phyloP scores from a whole-genome alignment of 2,113 vertebrate genomes.

The Etia nguti region DNA sequence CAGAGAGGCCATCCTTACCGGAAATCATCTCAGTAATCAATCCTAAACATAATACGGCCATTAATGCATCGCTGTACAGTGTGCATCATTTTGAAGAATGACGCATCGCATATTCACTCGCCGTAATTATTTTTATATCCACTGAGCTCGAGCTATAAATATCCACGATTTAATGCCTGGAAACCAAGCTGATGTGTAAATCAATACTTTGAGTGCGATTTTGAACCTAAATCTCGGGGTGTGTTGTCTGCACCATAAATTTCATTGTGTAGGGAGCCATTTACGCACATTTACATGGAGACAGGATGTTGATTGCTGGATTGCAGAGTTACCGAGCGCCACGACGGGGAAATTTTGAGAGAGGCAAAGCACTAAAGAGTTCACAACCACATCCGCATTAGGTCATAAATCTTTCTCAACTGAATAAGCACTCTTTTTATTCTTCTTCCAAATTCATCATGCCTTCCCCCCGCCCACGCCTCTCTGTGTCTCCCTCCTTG shows the following conservation, averaged over 20 bases:
- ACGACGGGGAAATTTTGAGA: conserved; percentile 17
- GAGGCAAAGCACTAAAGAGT: conserved; percentile 50
- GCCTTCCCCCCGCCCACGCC: not conserved
- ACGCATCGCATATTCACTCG: conserved; percentile 16
- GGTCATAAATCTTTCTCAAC: conserved; percentile 68
- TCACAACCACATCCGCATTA: conserved; percentile 36
- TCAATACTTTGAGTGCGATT: conserved; percentile 73
- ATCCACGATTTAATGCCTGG: conserved; percentile 65
- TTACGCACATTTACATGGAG: conserved; percentile 69
- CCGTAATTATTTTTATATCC: conserved; percentile 70
- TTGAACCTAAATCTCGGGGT: conserved; percentile 64
- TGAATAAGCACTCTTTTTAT: conserved; percentile 55
- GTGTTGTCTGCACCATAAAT: conserved; percentile 58
- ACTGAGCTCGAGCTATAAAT: conserved; percentile 53
- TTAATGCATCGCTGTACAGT: not conserved
- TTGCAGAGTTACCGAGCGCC: conserved; percentile 61
- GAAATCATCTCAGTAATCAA: not conserved
- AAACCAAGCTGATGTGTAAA: conserved; percentile 61
- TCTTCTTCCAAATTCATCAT: conserved; percentile 41
- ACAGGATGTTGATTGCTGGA: conserved; percentile 69
- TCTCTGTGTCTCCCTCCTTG: not conserved
- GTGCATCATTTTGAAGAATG: not conserved
- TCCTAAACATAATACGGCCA: not conserved
- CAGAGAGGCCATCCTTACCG: not conserved
- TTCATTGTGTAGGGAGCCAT: conserved; percentile 56